Evolutionary conservation across 64 coral and sea anemone species (phyloP), one percentile per base, ranked within the genome.

Genomic region (Porites australiensis): DNA sequence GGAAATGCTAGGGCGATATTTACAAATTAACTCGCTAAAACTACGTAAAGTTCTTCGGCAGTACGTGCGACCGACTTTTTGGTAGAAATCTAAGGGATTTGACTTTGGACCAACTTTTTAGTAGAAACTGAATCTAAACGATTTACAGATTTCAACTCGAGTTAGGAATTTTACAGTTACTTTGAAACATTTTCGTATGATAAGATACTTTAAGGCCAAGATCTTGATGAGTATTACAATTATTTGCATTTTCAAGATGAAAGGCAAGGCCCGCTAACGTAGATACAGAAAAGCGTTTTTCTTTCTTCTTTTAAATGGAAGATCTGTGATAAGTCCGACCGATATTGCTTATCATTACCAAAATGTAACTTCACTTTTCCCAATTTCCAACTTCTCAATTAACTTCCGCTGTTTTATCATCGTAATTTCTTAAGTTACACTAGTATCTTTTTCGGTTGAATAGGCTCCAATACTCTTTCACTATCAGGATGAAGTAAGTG

Each of bases 221-320:
- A 21, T 50, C 44, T 84, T 8, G 51, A 13, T 69, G 51, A n/a
- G 45, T 84, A 44, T 9, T 47, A 48, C 50, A 12, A 57, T 76
- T 84, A 69, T 84, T 84, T 84, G 22, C 81, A 46, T 84, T 84
- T 84, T 84, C 46, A 46, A 84, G 62, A 84, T 84, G 81, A 84
- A 84, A 84, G 81, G 45, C 63, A 22, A 67, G 4, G 46, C 81
- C 81, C 81, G 81, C 81, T 44, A 69, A 51, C 63, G 13, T 9
- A 51, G 61, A 69, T 50, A 51, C 69, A 64, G 79, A 65, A 82
- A 68, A 50, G 43, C 5, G 81, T 12, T 50, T 13, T 12, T 69
- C 53, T 69, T 18, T 60, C 18, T 69, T 67, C 61, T 69, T 84
- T 69, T 76, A 5, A 76, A 51, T 50, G 73, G 73, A 76, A 76